These are phyloP conservation scores for Ptiloglossa arizonensis DNA, from an alignment of 1,140 invertebrate genomes.

Conservation along the genomic window DNA sequence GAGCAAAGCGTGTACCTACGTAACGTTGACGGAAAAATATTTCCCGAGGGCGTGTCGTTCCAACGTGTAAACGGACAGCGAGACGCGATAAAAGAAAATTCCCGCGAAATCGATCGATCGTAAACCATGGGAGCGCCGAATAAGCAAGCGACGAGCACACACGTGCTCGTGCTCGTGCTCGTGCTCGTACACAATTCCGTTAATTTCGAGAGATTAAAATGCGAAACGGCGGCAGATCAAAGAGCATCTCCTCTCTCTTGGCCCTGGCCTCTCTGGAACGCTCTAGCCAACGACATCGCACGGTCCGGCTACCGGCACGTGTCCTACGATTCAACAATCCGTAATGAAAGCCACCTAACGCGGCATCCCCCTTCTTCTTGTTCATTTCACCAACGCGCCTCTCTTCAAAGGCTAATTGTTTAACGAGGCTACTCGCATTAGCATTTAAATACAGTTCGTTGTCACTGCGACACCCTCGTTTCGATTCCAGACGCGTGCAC, in stretches of 20 bases:
- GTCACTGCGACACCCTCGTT: conserved; percentile 63
- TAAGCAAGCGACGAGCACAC: no score
- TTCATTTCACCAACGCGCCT: conserved; percentile 65
- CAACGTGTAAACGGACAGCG: not conserved
- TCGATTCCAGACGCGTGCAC: conserved; percentile 49
- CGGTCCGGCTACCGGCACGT: conserved; percentile 68
- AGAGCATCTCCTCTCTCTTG: conserved; percentile 39
- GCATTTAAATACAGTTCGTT: conserved; percentile 76
- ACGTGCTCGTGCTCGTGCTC: no score
- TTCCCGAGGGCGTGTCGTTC: not conserved
- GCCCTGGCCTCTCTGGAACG: conserved; percentile 31
- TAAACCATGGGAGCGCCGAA: no score
- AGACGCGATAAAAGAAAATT: not conserved
- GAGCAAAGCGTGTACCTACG: not conserved
- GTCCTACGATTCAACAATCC: conserved; percentile 71
- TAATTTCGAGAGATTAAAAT: conserved; percentile 57
- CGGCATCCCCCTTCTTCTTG: conserved; percentile 41
- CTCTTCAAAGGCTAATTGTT: conserved; percentile 79
- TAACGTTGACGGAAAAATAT: not conserved
- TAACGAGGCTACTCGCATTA: conserved; percentile 76
- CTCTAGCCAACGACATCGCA: conserved; percentile 41
- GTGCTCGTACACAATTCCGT: conserved; percentile 38
- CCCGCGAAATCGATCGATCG: not conserved
- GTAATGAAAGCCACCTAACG: conserved; percentile 75
- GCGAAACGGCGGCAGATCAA: conserved; percentile 55